phyloP scores from a whole-genome alignment of 1,140 invertebrate species.

The Theocolax elegans region DNA sequence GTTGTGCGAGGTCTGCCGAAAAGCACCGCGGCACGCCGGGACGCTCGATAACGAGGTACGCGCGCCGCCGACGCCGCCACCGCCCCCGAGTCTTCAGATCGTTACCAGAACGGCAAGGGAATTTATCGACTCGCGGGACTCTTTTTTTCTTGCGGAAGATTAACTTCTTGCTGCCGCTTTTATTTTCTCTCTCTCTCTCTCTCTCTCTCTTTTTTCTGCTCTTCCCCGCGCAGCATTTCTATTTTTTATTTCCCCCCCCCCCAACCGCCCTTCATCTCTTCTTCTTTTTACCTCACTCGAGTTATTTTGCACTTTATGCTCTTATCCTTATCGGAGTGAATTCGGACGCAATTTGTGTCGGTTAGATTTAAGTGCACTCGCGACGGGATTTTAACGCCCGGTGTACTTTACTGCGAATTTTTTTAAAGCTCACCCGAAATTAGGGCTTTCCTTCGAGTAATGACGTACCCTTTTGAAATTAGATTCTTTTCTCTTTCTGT shows the following conservation, averaged over 20 bases:
- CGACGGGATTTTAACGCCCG: neutral
- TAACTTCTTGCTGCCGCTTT: conserved; percentile 24
- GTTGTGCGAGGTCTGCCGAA: neutral
- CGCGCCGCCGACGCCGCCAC: neutral
- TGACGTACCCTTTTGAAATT: neutral
- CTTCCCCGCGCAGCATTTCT: too few species aligned
- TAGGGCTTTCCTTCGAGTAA: neutral
- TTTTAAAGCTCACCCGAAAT: neutral
- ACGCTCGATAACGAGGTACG: conserved; percentile 28
- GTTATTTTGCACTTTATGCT: conserved; percentile 25
- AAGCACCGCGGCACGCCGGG: neutral
- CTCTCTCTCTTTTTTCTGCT: neutral
- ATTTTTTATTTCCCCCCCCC: neutral
- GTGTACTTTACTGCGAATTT: neutral
- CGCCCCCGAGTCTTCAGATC: neutral
- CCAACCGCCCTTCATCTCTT: neutral
- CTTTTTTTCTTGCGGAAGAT: conserved; percentile 19
- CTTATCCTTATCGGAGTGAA: conserved; percentile 1
- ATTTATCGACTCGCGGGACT: conserved; percentile 32
- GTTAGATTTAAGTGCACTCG: conserved; percentile 13
- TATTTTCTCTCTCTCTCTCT: neutral
- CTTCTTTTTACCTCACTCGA: neutral
- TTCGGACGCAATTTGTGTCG: conserved; percentile 9
- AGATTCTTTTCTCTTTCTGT: too few species aligned
- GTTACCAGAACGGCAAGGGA: conserved; percentile 9